Evolutionary conservation across 2,113 vertebrate species (phyloP).

Genomic region (Xiphias gladius): DNA sequence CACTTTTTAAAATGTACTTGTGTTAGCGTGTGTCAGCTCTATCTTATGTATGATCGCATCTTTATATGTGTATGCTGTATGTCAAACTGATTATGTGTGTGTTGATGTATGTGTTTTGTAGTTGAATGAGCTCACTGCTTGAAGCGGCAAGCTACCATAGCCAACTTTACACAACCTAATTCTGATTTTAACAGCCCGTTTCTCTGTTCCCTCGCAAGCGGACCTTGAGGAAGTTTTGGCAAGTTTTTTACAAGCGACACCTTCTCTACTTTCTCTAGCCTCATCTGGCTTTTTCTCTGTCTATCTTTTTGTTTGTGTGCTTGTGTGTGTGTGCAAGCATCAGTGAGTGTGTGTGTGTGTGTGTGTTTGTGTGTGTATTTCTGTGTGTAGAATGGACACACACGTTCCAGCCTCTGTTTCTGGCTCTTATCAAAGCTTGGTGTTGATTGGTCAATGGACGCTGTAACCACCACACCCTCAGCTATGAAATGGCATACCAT

Average conservation of each 20-base stretch:
- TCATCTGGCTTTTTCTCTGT: conserved; percentile 28
- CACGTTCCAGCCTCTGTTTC: conserved; percentile 44
- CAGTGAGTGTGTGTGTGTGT: conserved; percentile 28
- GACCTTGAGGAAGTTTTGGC: conserved; percentile 65
- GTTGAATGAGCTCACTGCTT: conserved; percentile 55
- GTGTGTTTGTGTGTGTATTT: conserved; percentile 19
- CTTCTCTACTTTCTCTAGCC: conserved; percentile 68
- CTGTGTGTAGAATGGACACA: conserved; percentile 35
- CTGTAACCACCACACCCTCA: conserved; percentile 68
- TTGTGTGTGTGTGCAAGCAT: too few species aligned
- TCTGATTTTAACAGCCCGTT: conserved; percentile 64
- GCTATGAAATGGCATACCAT: conserved; percentile 61
- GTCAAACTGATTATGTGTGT: conserved; percentile 12
- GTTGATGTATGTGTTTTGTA: conserved; percentile 33
- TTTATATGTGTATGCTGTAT: not conserved
- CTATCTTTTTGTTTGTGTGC: conserved; percentile 41
- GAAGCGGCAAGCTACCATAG: conserved; percentile 32
- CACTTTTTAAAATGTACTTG: not conserved
- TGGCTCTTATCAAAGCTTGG: conserved; percentile 77
- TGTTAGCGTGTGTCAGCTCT: not conserved
- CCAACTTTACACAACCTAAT: conserved; percentile 60
- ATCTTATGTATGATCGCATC: conserved; percentile 12
- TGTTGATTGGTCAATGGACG: conserved; percentile 71
- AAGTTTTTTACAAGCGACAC: conserved; percentile 61
- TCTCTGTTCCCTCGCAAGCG: conserved; percentile 57